Evolutionary conservation across 37 sponge, comb jelly and placozoan genomes (phyloP), one percentile per base, ranked within the genome.

Genomic region (Oscarella lobularis): DNA sequence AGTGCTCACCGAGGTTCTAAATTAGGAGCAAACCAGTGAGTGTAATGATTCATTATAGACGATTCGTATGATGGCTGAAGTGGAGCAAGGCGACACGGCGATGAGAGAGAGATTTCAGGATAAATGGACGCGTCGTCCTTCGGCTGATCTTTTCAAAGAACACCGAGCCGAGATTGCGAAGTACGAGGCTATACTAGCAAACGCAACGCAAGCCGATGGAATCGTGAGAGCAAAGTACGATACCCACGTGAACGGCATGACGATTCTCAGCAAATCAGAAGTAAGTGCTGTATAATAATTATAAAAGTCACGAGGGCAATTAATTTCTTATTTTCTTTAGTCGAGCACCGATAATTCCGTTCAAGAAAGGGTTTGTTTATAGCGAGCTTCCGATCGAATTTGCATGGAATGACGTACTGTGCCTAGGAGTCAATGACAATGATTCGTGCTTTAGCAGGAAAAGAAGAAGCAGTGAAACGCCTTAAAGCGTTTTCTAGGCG

Each of bases 191-290:
- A 81, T 90, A 66, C 75, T 90, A 39, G 68, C 75, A 40, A 84
- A 77, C 27, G 92, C 92, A 9, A 69, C 73, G 6, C 48, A 68
- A n/a, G 94, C 95, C 36, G 95, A 94, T 73, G 41, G 35, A 38
- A 87, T 81, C 34, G 96, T 96, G 36, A 85, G 77, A 41, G 81
- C 83, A 54, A 96, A 92, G 81, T 96, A 73, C 71, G 82, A 91
- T 55, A 66, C 39, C 30, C 78, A 86, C 75, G 55, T 75, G 39
- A 73, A 74, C 31, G 87, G 88, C 1, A 85, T 96, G 36, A 66
- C 66, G 20, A 77, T 91, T 0, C 73, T 96, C 54, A 39, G 87
- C 3, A 77, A 48, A 4, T 68, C 71, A 14, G 29, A 4, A 4
- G 71, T 68, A 30, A 68, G 71, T 20, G 6, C n/a, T n/a, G n/a